Evolutionary conservation across 1,140 invertebrate genomes (phyloP).

Genomic region (Akabosia matsudoensis): DNA sequence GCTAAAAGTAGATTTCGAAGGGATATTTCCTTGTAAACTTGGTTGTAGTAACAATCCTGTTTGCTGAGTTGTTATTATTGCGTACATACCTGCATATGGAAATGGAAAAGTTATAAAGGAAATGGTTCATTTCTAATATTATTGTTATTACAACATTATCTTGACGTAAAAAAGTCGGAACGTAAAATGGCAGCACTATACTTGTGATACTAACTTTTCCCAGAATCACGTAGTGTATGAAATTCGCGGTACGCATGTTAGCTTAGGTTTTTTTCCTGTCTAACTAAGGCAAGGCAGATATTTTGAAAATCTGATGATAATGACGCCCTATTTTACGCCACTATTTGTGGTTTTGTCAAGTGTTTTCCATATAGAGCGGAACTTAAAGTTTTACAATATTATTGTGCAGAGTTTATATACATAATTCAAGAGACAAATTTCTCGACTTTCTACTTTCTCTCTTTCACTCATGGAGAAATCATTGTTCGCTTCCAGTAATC

Average conservation of each 20-base stretch:
- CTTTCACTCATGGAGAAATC: not conserved
- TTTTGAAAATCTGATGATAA: no score
- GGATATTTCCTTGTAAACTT: no score
- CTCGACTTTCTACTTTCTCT: not conserved
- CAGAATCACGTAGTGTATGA: no score
- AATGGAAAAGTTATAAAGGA: not conserved
- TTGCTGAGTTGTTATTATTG: not conserved
- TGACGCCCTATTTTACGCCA: not conserved
- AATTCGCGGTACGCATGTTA: no score
- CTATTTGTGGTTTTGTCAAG: constrained; percentile 8
- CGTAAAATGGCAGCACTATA: not conserved
- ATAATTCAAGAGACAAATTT: constrained; percentile 21
- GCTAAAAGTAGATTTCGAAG: not conserved
- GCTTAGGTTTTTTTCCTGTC: no score
- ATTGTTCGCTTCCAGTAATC: no score
- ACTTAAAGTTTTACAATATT: no score
- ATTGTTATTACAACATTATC: not conserved
- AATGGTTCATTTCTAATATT: constrained; percentile 5
- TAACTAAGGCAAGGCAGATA: no score
- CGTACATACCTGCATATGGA: not conserved
- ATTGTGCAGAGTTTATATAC: no score
- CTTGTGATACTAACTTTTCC: not conserved
- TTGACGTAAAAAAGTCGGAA: no score
- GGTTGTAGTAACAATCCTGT: constrained; percentile 16
- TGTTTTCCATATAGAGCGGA: no score